These are phyloP conservation scores for Noctua janthe DNA, from an alignment of 2,888 invertebrate species.

Conservation along the genomic window DNA sequence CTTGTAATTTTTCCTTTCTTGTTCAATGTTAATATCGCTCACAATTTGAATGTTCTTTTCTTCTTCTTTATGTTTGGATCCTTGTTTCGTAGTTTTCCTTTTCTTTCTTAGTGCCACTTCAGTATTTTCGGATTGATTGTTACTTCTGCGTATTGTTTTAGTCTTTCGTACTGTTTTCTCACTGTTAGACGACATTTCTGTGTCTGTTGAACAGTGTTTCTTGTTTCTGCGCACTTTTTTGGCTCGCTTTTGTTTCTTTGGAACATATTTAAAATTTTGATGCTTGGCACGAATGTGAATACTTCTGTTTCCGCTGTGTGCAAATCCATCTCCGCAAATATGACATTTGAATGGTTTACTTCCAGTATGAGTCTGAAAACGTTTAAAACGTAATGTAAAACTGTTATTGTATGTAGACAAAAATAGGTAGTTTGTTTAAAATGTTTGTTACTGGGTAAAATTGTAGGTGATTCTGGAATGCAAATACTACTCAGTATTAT, in stretches of 20 bases:
- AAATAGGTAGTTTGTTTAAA: neutral
- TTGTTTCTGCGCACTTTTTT: slow-evolving; percentile 9
- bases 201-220: slow-evolving; percentile 10
- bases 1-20: neutral
- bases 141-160: neutral
- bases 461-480: neutral
- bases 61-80: neutral
- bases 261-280: slow-evolving; percentile 42
- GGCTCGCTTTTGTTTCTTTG: slow-evolving; percentile 4
- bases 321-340: slow-evolving; percentile 51
- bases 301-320: slow-evolving; percentile 47
- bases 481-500: neutral
- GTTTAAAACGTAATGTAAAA: slow-evolving; percentile 6
- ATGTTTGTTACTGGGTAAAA: neutral
- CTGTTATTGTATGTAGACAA: neutral
- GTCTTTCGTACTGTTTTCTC: neutral
- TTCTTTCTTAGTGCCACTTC: neutral
- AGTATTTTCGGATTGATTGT: neutral
- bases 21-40: neutral
- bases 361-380: slow-evolving; percentile 47
- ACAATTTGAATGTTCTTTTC: neutral
- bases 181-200: neutral
- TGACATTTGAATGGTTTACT: slow-evolving; percentile 53
- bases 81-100: neutral
- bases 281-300: slow-evolving; percentile 47